Conservation (phyloP, 1,140 invertebrate species). For the Ganaspis sp. region DNA sequence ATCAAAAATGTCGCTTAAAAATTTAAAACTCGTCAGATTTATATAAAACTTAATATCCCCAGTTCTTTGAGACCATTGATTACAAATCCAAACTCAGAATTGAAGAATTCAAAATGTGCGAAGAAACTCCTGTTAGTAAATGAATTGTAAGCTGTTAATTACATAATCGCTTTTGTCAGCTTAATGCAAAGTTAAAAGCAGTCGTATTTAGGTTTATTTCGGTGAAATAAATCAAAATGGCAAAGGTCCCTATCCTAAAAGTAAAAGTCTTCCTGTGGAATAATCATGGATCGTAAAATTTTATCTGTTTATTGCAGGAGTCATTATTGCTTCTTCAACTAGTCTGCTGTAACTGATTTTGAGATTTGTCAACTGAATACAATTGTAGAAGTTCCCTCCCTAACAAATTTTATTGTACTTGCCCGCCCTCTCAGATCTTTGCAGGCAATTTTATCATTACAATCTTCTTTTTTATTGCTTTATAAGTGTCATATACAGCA, state of each 20-base stretch:
- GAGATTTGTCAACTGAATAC: constrained; percentile 54
- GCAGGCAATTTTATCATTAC: constrained; percentile 6
- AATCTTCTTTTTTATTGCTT: constrained; percentile 47
- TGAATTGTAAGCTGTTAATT: neutral
- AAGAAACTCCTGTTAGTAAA: too few species aligned
- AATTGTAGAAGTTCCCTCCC: constrained; percentile 34
- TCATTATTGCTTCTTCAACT: constrained; percentile 55
- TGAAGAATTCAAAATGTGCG: too few species aligned
- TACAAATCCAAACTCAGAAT: too few species aligned
- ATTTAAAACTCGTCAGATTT: too few species aligned
- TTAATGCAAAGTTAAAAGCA: neutral
- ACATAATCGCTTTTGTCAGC: neutral
- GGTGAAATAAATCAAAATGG: constrained; percentile 37
- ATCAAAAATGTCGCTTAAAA: too few species aligned
- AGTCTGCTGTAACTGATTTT: constrained; percentile 58
- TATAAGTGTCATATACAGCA: constrained; percentile 43
- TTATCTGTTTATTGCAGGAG: constrained; percentile 67
- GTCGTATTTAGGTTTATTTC: neutral
- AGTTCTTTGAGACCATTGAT: too few species aligned
- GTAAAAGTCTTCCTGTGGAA: constrained; percentile 65
- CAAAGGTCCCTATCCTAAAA: constrained; percentile 40
- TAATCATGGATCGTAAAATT: constrained; percentile 66
- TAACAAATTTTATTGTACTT: constrained; percentile 44
- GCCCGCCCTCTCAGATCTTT: constrained; percentile 1
- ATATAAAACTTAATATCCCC: too few species aligned